Evolutionary conservation across 2,888 invertebrate species (phyloP).

Genomic region (Elgonia sp.): DNA sequence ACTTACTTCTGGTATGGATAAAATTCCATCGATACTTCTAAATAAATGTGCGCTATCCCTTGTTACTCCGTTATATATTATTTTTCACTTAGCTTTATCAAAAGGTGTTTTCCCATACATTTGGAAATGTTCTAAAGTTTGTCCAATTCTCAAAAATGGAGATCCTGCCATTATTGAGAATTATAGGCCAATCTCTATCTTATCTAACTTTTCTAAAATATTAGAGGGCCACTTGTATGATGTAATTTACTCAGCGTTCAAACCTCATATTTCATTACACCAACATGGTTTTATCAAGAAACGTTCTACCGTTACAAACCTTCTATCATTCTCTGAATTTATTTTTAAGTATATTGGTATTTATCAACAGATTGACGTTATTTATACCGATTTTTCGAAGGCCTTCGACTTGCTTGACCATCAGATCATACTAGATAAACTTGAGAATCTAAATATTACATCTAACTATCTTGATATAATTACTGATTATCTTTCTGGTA

Average conservation of each 20-base stretch:
- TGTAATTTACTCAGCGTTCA: background rate
- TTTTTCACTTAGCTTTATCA: background rate
- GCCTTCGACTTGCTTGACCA: background rate
- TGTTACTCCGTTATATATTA: background rate
- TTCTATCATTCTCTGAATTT: background rate
- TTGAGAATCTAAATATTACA: background rate
- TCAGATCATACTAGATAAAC: background rate
- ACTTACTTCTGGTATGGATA: background rate
- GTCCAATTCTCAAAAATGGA: background rate
- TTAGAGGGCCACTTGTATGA: background rate
- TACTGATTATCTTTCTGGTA: background rate
- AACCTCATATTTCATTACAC: background rate
- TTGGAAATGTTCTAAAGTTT: background rate
- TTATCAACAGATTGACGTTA: background rate
- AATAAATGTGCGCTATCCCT: background rate
- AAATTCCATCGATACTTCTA: background rate
- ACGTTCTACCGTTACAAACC: background rate
- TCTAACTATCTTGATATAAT: background rate
- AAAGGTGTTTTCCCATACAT: background rate
- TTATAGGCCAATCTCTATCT: background rate
- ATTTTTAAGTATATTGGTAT: background rate
- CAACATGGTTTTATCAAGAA: background rate
- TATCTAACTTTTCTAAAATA: background rate
- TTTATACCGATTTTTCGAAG: background rate
- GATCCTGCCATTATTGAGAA: background rate